phyloP scores from a whole-genome alignment of 2,113 vertebrate genomes.

The Ammospiza nelsoni region DNA sequence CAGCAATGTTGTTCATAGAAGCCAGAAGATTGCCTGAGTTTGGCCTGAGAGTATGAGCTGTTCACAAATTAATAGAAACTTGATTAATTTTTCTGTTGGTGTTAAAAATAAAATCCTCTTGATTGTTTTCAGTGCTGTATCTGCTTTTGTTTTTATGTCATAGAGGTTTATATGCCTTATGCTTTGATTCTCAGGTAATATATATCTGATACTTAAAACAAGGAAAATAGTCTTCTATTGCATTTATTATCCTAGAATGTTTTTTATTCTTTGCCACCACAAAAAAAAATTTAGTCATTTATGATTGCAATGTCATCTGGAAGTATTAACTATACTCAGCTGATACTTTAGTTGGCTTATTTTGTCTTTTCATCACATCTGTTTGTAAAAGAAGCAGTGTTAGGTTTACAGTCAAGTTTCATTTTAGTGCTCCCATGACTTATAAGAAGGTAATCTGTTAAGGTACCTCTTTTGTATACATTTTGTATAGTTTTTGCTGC shows the following conservation, averaged over 20 bases:
- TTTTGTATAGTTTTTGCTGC: not conserved
- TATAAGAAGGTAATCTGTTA: not conserved
- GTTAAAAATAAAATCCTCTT: not conserved
- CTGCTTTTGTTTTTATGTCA: not conserved
- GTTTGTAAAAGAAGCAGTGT: not conserved
- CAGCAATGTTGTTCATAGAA: not conserved
- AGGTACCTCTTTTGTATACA: not conserved
- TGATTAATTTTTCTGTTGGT: not conserved
- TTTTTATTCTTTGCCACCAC: not conserved
- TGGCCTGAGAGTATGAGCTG: not conserved
- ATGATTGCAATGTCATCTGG: not conserved
- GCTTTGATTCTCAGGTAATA: not conserved
- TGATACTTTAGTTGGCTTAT: not conserved
- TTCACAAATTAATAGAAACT: not conserved
- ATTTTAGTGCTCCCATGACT: not conserved
- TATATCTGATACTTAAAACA: not conserved
- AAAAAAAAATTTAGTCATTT: not conserved
- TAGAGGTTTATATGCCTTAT: not conserved
- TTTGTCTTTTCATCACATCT: not conserved
- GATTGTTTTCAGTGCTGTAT: not conserved
- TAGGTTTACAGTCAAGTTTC: conserved; percentile 8
- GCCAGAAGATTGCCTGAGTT: not conserved
- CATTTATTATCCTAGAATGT: not conserved
- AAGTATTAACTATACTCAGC: not conserved
- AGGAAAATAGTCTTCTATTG: not conserved